phyloP scores from a whole-genome alignment of 2,113 vertebrate genomes.

The Rattus norvegicus region DNA sequence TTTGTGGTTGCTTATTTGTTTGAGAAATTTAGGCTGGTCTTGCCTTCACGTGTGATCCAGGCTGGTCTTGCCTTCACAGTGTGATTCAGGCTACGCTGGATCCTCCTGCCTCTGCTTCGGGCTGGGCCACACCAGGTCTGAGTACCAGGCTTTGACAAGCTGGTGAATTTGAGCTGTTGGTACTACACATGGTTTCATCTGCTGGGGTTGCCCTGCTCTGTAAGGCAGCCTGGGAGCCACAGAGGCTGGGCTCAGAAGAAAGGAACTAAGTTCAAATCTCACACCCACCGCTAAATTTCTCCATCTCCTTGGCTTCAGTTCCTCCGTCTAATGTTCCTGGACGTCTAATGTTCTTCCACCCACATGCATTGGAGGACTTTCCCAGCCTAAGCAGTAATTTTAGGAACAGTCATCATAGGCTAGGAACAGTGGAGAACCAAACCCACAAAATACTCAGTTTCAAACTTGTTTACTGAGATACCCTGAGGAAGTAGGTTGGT shows the following conservation, averaged over 20 bases:
- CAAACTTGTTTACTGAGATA: neutral
- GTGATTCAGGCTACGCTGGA: neutral
- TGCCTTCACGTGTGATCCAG: neutral
- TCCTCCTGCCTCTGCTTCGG: neutral
- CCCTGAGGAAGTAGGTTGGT: neutral
- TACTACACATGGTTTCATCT: neutral
- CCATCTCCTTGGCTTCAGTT: neutral
- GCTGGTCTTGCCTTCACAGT: neutral
- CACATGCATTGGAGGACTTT: no score
- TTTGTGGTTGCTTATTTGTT: neutral
- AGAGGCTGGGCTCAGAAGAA: neutral
- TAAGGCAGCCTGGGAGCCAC: neutral
- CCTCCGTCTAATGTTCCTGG: neutral
- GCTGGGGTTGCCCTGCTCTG: neutral
- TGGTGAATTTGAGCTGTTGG: neutral
- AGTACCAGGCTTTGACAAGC: neutral
- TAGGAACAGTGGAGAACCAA: neutral
- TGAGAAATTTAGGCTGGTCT: neutral
- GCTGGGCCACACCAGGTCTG: no score
- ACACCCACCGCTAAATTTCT: neutral
- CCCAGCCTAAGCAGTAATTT: neutral
- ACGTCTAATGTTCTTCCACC: no score
- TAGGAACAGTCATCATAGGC: neutral
- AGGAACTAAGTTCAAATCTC: neutral
- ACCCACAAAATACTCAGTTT: neutral